These are phyloP conservation scores for Lasiurus cinereus DNA, from an alignment of 2,113 vertebrate genomes.

Conservation along the genomic window DNA sequence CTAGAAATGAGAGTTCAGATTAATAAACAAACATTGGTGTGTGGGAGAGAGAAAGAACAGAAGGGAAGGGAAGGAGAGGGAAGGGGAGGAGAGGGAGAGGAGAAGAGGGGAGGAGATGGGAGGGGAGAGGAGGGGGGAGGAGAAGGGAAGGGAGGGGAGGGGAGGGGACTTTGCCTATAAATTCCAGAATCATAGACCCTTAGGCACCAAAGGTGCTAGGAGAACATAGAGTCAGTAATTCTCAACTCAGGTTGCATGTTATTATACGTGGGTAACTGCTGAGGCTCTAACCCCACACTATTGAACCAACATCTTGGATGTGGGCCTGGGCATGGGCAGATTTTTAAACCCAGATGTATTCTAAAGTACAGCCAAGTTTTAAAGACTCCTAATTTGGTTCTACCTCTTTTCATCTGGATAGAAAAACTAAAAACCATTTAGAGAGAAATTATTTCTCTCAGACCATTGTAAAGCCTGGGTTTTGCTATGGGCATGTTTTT, in stretches of 20 bases:
- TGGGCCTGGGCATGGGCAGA: neutral
- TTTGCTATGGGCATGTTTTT: neutral
- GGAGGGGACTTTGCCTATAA: neutral
- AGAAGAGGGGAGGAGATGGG: neutral
- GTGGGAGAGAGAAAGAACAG: no score
- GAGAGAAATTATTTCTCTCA: neutral
- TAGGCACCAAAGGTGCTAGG: neutral
- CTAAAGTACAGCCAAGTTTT: neutral
- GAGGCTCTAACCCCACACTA: neutral
- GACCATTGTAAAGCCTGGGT: neutral
- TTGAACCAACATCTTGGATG: neutral
- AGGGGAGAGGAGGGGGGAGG: no score
- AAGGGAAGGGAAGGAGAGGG: no score
- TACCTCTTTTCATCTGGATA: neutral
- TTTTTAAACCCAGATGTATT: neutral
- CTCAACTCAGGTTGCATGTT: neutral
- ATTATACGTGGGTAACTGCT: neutral
- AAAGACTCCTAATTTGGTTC: neutral
- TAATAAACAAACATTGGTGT: no score
- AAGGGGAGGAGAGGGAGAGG: no score
- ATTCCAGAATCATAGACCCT: neutral
- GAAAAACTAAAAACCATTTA: neutral
- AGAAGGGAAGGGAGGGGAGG: neutral
- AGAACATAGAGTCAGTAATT: constrained; percentile 5
- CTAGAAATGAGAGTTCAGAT: no score